Evolutionary conservation across 2,888 invertebrate genomes (phyloP).

Genomic region (Stramonita haemastoma): DNA sequence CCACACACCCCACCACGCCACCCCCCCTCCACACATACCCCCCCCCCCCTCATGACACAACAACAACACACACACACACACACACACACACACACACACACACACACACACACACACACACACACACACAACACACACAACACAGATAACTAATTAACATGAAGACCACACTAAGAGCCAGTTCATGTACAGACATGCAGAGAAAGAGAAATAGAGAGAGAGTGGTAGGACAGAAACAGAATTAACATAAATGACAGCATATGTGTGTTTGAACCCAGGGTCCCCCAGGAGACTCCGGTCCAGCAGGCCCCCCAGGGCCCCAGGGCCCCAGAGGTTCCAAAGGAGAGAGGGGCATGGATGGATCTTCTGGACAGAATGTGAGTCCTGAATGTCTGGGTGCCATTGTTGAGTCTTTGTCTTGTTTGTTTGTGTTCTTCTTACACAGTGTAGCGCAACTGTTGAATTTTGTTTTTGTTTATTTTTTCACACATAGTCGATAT

Average conservation of each 20-base stretch:
- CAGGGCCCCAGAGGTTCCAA: constrained; percentile 65
- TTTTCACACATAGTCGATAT: neutral
- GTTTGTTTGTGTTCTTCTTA: neutral
- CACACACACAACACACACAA: neutral
- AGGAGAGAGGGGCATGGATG: constrained; percentile 67
- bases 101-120: neutral
- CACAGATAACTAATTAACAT: no score
- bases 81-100: neutral
- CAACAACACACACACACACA: neutral
- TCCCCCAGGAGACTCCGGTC: constrained; percentile 69
- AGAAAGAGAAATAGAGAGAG: neutral
- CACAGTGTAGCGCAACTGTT: no score
- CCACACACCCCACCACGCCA: no score
- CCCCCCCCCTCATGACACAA: no score
- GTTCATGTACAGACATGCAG: neutral
- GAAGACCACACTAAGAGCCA: no score
- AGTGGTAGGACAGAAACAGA: no score
- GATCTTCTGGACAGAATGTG: constrained; percentile 59
- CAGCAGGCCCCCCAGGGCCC: constrained; percentile 60
- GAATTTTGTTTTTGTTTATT: constrained; percentile 23
- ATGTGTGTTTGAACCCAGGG: constrained; percentile 55
- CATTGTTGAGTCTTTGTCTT: neutral
- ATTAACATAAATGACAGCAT: no score
- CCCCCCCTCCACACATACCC: no score
- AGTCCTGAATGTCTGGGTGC: constrained; percentile 33